phyloP scores from a whole-genome alignment of 2,797 vertebrate species.

The Acestrorhynchus altus region DNA sequence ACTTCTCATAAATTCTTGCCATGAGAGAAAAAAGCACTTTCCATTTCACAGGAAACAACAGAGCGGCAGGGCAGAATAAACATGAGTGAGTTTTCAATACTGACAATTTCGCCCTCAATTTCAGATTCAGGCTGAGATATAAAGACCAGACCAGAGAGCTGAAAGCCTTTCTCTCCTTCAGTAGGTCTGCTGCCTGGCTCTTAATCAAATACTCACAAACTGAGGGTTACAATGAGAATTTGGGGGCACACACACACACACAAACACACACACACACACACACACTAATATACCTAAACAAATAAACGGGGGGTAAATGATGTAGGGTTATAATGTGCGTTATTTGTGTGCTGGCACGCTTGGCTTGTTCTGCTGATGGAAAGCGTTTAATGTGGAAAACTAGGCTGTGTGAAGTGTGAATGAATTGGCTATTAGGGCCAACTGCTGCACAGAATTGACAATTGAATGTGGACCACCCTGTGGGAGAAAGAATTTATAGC shows the following conservation, averaged over 20 bases:
- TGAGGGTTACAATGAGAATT: background rate
- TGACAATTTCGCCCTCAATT: constrained; percentile 19
- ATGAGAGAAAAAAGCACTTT: background rate
- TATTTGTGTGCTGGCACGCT: constrained; percentile 42
- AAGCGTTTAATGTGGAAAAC: constrained; percentile 45
- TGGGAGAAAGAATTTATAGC: constrained; percentile 31
- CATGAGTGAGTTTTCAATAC: background rate
- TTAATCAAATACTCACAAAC: constrained; percentile 9
- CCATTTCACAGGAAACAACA: constrained; percentile 12
- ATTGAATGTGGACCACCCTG: constrained; percentile 27
- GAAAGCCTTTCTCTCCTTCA: background rate
- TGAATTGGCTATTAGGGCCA: constrained; percentile 50
- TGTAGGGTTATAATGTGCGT: constrained; percentile 25
- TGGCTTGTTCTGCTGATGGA: constrained; percentile 44
- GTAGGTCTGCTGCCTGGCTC: background rate
- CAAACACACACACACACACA: background rate
- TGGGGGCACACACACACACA: background rate
- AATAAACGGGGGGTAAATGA: no score
- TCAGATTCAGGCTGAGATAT: constrained; percentile 20
- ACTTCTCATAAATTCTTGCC: constrained; percentile 12
- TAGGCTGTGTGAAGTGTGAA: constrained; percentile 49
- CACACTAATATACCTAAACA: background rate
- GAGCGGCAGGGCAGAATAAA: constrained; percentile 9
- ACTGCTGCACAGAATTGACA: constrained; percentile 35
- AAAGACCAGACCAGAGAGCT: background rate